Conservation (phyloP, 2,797 vertebrate species). For the Okamejei kenojei region DNA sequence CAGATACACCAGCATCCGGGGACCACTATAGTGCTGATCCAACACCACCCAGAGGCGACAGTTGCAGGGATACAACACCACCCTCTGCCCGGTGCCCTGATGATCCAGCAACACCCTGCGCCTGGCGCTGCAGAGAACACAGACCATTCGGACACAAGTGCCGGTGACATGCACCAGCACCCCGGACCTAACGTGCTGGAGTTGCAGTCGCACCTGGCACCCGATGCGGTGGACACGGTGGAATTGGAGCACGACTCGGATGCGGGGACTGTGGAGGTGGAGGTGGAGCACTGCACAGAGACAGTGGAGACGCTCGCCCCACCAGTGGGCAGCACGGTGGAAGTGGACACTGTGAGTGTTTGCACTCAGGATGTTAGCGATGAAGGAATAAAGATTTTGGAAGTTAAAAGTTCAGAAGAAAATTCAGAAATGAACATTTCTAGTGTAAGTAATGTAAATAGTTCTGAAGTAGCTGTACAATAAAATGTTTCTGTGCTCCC, state of each 20-base stretch:
- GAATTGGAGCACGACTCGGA: background rate
- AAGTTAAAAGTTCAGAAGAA: background rate
- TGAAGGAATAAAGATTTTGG: background rate
- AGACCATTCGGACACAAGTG: background rate
- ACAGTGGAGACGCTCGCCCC: background rate
- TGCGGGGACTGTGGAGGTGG: background rate
- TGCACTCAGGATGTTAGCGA: background rate
- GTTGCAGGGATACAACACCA: background rate
- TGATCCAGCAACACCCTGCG: background rate
- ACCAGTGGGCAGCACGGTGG: background rate
- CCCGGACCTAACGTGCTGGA: background rate
- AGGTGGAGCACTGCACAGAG: background rate
- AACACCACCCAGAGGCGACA: background rate
- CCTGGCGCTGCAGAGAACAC: background rate
- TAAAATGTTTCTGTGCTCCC: background rate
- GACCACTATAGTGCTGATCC: background rate
- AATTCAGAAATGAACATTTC: conserved; percentile 25
- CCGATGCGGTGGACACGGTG: background rate
- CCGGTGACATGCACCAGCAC: background rate
- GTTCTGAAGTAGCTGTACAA: conserved; percentile 29
- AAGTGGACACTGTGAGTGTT: background rate
- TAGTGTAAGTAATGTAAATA: conserved; percentile 38
- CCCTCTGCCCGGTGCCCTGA: background rate
- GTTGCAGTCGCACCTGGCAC: background rate
- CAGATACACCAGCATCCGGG: background rate